Percentiles rank a stretch among this genome's conserved stretches.
phyloP scores from a whole-genome alignment of 2,113 vertebrate genomes.

The Coptodon rendalli region DNA sequence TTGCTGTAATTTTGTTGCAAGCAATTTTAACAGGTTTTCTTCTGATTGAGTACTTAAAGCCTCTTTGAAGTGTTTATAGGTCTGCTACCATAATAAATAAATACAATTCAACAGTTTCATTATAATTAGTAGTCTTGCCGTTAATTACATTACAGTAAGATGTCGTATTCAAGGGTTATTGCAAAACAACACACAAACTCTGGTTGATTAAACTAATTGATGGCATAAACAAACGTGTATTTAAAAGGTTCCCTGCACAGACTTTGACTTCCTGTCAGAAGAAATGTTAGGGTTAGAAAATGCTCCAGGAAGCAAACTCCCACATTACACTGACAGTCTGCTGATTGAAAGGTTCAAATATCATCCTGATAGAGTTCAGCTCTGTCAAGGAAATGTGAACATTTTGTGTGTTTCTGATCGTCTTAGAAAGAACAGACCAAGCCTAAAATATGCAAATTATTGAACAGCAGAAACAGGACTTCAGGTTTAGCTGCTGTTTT shows the following conservation, averaged over 20 bases:
- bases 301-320: neutral
- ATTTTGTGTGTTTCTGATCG: neutral
- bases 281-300: neutral
- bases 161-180: neutral
- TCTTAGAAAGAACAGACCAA: neutral
- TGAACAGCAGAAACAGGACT: neutral
- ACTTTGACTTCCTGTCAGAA: neutral
- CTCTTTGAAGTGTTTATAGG: neutral
- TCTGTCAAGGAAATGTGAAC: neutral
- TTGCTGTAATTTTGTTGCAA: neutral
- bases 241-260: neutral
- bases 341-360: slow-evolving; percentile 26
- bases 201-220: neutral
- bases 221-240: neutral
- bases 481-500: neutral
- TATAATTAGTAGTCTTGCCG: neutral
- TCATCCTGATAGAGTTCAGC: neutral
- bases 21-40: neutral
- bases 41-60: neutral
- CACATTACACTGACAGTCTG: neutral
- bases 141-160: neutral
- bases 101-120: neutral
- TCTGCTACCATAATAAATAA: neutral
- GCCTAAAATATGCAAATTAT: neutral
- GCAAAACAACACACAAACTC: neutral